phyloP scores from a whole-genome alignment of 2,797 vertebrate genomes.

The Pangasius larnaudii region DNA sequence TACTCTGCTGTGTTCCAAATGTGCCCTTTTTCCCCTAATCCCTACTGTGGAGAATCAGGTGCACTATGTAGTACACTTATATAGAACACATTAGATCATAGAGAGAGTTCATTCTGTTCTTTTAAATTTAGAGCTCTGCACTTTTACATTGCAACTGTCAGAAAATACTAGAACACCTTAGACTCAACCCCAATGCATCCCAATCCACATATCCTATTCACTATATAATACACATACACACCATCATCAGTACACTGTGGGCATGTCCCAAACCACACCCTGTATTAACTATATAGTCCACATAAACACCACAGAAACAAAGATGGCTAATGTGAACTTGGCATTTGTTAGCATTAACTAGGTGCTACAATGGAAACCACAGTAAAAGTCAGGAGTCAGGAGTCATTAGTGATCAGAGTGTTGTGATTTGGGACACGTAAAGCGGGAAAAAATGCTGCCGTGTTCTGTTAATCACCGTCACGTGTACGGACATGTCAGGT shows the following conservation, averaged over 20 bases:
- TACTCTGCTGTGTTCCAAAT: not conserved
- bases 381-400: not conserved
- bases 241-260: not conserved
- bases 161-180: not conserved
- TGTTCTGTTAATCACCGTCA: not conserved
- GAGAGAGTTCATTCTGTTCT: not conserved
- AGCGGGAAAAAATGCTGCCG: not conserved
- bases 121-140: too few species aligned
- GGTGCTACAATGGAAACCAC: not conserved
- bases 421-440: not conserved
- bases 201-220: not conserved
- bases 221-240: not conserved
- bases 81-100: not conserved
- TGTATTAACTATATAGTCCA: not conserved
- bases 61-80: not conserved
- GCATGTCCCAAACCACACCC: not conserved
- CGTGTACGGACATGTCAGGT: not conserved
- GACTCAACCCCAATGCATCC: too few species aligned
- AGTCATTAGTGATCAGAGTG: not conserved
- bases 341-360: not conserved
- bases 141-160: too few species aligned
- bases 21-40: not conserved
- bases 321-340: too few species aligned
- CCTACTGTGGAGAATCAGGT: not conserved
- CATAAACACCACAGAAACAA: not conserved